Base-by-base conservation (phyloP, 2,113 vertebrate species). In the Dasypus novemcinctus region DNA sequence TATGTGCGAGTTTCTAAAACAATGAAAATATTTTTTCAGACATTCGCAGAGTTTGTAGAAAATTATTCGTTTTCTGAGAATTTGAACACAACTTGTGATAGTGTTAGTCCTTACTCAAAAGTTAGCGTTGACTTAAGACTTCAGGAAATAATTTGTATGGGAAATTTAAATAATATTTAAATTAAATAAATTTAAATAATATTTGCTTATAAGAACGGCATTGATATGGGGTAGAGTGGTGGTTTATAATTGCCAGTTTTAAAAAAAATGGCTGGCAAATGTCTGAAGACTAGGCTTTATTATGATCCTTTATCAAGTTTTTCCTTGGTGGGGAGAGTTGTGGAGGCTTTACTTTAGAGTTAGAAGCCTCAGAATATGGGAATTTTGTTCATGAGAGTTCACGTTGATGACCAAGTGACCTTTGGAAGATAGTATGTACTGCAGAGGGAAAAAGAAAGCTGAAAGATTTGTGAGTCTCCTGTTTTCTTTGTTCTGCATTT, bases 281-380 rank as follows among this genome's bases (percentile, higher is more conserved):
- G 91, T 89, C 81, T 91, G 86, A 84, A 96, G 68, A 81, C 61
- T 93, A 94, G 31, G 38, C 96, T 98, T 97, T 94, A 68, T 93
- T 31, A 46, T 43, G 82, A 3, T 74, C 31, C 11, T 94, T 31
- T 13, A 15, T 95, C 94, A 93, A 81, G 33, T 80, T 93, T 93
- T 88, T 69, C 38, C 83, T 46, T 89, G 68, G 12, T 75, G 46
- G 46, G 46, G 46, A 1, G 46, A 7, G 11, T 46, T 49, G 52
- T 33, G 52, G n/a, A 78, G 31, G 21, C 38, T 61, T 90, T n/a
- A 7, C 85, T 93, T 80, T 66, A 38, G n/a, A 68, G 59, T 17
- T 54, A 21, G 66, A 79, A 78, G 57, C 33, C 10, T 11, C 11
- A 3, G 41, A 80, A 64, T 54, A 66, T 68, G 38, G 49, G 49